Evolutionary conservation across 2,113 vertebrate genomes (phyloP), one percentile per base, ranked within the genome.

Genomic region (Psophia crepitans): DNA sequence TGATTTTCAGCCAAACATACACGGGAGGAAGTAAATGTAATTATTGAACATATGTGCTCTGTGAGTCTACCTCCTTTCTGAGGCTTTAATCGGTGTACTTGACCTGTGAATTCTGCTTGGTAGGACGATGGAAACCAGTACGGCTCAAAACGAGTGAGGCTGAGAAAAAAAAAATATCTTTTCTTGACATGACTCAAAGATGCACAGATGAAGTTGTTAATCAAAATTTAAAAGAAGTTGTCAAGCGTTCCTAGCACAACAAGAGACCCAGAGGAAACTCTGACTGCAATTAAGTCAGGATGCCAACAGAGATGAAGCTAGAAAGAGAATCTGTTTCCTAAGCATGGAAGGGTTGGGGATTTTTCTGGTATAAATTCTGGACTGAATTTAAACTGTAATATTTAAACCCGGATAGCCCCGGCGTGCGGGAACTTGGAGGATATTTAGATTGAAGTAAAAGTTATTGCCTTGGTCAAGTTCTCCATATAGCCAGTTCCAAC

Each of bases 121-220:
- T 5, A 14, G 43, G 32, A 5, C 14, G 17, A 30, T 33, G 74
- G 69, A 44, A 87, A 8, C 33, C 41, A 24, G 14, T 7, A 13
- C 0, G 21, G 44, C 26, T 27, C 16, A 16, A 33, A 11, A 9
- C 3, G 11, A 76, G 8, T 5, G 66, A 43, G 21, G 24, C 18
- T 37, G 56, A 19, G 91, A 24, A 60, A 51, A 33, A 19, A 89
- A 24, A 60, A 51, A 33, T 16, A 14, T 6, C 16, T 49, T n/a
- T 57, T 24, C 51, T 57, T 65, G 37, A 2, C 6, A 3, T 0
- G 1, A 27, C 23, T 76, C 18, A 51, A 32, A 43, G 35, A 7
- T 27, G 21, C 4, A 1, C 3, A 11, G 2, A 8, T 5, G 2
- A 14, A 30, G 3, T 1, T 43, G 35, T 44, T 60, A 5, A 44